phyloP scores from a whole-genome alignment of 1,140 invertebrate species.

The Chymomyza costata region DNA sequence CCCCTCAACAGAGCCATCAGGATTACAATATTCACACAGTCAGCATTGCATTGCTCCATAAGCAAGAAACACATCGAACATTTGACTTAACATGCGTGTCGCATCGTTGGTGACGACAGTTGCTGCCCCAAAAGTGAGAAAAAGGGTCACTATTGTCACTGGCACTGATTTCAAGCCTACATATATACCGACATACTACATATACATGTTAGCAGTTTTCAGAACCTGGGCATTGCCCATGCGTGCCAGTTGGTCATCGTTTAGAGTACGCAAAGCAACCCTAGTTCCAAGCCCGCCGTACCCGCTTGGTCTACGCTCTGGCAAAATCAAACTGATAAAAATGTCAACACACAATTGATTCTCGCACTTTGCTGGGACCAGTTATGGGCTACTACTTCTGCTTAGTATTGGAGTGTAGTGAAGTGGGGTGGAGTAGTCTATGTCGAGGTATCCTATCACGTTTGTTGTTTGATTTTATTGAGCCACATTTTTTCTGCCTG shows the following conservation, averaged over 20 bases:
- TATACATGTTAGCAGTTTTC: too few relatives aligned
- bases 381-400: conserved; percentile 13
- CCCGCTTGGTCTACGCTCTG: neutral
- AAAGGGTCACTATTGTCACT: conserved; percentile 58
- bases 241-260: too few relatives aligned
- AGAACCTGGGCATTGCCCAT: too few relatives aligned
- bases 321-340: conserved; percentile 53
- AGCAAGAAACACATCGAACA: too few relatives aligned
- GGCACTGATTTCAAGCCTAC: conserved; percentile 56
- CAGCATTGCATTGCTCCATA: too few relatives aligned
- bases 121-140: conserved; percentile 5
- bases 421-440: conserved; percentile 7
- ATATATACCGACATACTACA: too few relatives aligned
- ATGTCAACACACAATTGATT: conserved; percentile 74
- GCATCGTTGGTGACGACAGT: too few relatives aligned
- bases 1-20: conserved; percentile 5
- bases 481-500: conserved; percentile 52
- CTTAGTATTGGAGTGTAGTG: neutral
- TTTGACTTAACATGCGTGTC: conserved; percentile 25
- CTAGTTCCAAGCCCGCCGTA: conserved; percentile 1
- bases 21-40: too few relatives aligned
- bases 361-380: conserved; percentile 39
- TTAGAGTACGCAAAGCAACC: too few relatives aligned
- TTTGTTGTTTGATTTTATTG: conserved; percentile 72
- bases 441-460: conserved; percentile 34